phyloP scores from a whole-genome alignment of 2,888 invertebrate genomes.

The Hemithea aestivaria region DNA sequence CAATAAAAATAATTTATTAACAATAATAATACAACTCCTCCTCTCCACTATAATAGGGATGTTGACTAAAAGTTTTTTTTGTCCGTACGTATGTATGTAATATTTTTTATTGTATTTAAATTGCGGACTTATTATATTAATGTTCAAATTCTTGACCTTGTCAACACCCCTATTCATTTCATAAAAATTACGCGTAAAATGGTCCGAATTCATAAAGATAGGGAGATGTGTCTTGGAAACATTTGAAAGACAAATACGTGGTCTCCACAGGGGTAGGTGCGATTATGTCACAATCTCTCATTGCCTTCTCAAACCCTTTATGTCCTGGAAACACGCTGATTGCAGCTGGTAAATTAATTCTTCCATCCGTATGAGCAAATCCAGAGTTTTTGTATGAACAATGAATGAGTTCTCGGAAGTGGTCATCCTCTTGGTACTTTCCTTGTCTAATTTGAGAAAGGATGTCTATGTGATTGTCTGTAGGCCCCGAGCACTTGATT shows the following conservation, averaged over 20 bases:
- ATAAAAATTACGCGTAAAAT: no score
- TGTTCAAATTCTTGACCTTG: no score
- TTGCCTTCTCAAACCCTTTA: constrained; percentile 31
- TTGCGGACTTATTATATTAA: no score
- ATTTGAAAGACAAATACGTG: constrained; percentile 37
- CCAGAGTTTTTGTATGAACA: constrained; percentile 50
- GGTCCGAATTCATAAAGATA: background rate
- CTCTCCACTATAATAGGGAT: no score
- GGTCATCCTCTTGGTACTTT: constrained; percentile 37
- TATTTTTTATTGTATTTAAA: no score
- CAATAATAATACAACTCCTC: no score
- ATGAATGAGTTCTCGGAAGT: constrained; percentile 46
- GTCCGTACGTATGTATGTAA: no score
- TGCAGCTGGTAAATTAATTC: constrained; percentile 44
- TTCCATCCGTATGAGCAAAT: constrained; percentile 35
- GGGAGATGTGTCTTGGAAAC: constrained; percentile 36
- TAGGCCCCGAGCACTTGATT: background rate
- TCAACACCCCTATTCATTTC: no score
- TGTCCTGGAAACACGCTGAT: constrained; percentile 37
- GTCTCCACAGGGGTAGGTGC: constrained; percentile 40
- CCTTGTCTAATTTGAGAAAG: constrained; percentile 33
- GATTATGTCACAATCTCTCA: constrained; percentile 41
- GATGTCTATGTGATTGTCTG: no score
- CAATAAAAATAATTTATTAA: no score
- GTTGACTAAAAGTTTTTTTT: no score